Evolutionary conservation across 2,888 invertebrate species (phyloP).

Genomic region (Raillietiella orientalis): DNA sequence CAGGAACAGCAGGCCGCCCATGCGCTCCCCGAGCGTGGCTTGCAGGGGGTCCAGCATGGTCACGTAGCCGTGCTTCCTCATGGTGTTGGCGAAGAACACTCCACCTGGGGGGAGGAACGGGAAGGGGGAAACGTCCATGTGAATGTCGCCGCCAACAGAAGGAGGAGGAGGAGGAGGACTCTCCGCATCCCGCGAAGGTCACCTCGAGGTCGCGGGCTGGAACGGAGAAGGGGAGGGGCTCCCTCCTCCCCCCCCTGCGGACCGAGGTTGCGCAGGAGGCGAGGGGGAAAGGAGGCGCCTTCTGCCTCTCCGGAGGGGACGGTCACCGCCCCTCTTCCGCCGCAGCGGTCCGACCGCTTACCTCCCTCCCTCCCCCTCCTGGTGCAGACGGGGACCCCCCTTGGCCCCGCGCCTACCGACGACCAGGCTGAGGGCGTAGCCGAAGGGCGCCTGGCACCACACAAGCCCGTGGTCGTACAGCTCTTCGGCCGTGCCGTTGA

Average conservation of each 20-base stretch:
- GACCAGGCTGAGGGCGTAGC: conserved; percentile 77
- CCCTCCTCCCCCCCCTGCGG: no score
- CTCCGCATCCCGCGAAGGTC: no score
- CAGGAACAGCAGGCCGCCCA: conserved; percentile 83
- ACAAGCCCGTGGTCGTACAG: conserved; percentile 71
- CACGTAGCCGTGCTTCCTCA: conserved; percentile 88
- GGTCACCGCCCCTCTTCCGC: no score
- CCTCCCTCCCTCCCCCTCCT: background rate
- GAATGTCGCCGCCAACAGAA: no score
- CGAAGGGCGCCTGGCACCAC: conserved; percentile 98
- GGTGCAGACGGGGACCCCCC: background rate
- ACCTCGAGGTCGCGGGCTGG: no score
- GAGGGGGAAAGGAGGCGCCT: no score
- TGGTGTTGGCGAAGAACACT: conserved; percentile 87
- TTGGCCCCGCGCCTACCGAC: conserved; percentile 65
- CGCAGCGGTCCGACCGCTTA: no score
- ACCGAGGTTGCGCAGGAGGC: no score
- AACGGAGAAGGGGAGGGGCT: no score
- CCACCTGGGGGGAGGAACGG: conserved; percentile 30
- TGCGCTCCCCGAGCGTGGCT: conserved; percentile 78
- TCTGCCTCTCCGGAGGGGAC: no score
- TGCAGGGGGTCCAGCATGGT: conserved; percentile 97
- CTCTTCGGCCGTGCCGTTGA: conserved; percentile 93
- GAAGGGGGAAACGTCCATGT: no score
- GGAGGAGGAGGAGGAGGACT: no score